Base-by-base conservation (phyloP, 2,888 invertebrate genomes). In the Euproctis similis region DNA sequence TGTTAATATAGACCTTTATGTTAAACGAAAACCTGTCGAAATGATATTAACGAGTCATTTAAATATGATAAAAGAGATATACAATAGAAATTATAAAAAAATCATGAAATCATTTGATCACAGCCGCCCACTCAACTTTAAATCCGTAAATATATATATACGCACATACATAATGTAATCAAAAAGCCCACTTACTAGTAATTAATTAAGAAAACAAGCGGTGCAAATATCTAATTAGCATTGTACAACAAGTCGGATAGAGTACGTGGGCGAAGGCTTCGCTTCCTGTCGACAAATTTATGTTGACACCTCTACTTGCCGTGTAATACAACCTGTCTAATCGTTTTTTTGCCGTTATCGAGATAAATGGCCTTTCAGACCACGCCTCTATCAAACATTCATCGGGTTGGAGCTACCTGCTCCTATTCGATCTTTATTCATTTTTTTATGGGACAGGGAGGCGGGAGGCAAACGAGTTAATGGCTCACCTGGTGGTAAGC, bases 191-290 rank as follows among this genome's bases (percentile, higher is more conserved):
- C 67, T 69, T 65, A 70, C 65, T 61, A 54, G 66, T 66, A 66
- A 73, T 74, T 77, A 69, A 72, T 74, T 74, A 74, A 54, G 53
- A 54, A 53, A 54, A 58, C 59, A 55, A 63, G 59, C 60, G 54
- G 59, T 59, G 49, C 51, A 60, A 60, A 64, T 59, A 68, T 62
- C 65, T 71, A 71, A 74, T 50, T 50, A 50, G 48, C 69, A 64
- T 66, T 46, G 47, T 48, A 54, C 53, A 53, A 63, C 60, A 62
- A 52, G 45, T 42, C 42, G 44, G 53, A 57, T 57, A 47, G 53
- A 45, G 44, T 44, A 61, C 52, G 71, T 66, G 53, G 71, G 68
- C 46, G 61, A 34, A 40, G 34, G 50, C 46, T 48, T 28, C 26
- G 43, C 42, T 36, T 37, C 42, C 26, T 37, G 30, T 42, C 21